Evolutionary conservation across 2,113 vertebrate genomes (phyloP).

Genomic region (Ameiurus melas): DNA sequence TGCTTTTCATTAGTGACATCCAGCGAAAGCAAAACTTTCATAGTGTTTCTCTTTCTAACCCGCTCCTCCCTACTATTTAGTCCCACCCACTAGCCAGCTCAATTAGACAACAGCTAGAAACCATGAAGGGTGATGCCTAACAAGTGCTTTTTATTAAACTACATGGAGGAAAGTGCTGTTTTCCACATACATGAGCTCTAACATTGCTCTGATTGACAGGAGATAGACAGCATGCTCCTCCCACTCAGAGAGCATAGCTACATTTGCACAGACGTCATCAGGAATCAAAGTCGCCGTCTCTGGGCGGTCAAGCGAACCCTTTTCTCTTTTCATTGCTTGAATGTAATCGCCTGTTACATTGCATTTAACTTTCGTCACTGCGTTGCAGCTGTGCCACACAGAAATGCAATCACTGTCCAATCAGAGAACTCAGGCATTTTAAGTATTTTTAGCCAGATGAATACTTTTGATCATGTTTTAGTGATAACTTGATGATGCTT

Average conservation of each 20-base stretch:
- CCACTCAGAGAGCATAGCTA: background rate
- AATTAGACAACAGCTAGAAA: background rate
- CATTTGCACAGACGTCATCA: background rate
- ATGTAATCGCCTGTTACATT: background rate
- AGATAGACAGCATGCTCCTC: background rate
- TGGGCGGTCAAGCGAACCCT: background rate
- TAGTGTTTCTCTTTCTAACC: background rate
- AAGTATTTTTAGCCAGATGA: background rate
- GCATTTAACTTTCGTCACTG: slow-evolving; percentile 49
- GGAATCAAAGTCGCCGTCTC: background rate
- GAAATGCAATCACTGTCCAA: background rate
- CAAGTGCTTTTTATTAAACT: background rate
- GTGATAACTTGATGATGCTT: no score
- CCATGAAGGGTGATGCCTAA: background rate
- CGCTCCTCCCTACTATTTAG: background rate
- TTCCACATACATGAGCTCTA: background rate
- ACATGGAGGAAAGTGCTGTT: background rate
- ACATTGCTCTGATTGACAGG: background rate
- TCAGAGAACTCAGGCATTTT: background rate
- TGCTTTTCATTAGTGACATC: background rate
- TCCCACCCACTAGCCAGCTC: background rate
- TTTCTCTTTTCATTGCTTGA: background rate
- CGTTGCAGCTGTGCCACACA: background rate
- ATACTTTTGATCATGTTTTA: background rate
- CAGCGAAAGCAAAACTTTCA: background rate